Conservation (phyloP, 2,113 vertebrate genomes). For the Burhinus oedicnemus region DNA sequence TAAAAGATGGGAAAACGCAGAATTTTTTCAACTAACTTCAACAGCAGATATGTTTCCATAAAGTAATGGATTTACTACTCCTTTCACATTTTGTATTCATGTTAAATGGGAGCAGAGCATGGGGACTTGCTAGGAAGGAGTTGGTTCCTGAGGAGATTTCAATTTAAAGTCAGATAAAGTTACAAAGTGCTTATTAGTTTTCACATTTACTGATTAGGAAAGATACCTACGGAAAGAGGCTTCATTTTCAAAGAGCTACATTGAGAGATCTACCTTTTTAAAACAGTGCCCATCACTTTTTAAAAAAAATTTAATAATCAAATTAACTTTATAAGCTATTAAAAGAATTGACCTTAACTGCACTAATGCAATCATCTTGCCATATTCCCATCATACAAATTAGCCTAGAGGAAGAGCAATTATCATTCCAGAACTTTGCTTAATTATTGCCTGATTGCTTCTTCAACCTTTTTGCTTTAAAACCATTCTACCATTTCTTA, state of each 20-base stretch:
- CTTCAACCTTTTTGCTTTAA: slow-evolving; percentile 8
- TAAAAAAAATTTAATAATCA: slow-evolving; percentile 25
- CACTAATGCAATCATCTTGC: slow-evolving; percentile 31
- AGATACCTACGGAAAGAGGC: neutral
- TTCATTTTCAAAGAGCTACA: neutral
- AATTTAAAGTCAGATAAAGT: neutral
- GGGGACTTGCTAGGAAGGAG: neutral
- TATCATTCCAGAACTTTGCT: neutral
- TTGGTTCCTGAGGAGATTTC: neutral
- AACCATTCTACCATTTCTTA: neutral
- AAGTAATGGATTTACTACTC: neutral
- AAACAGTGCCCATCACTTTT: neutral
- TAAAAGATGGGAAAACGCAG: neutral
- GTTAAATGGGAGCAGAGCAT: neutral
- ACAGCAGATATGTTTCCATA: neutral
- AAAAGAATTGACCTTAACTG: slow-evolving; percentile 38
- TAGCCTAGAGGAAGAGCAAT: slow-evolving; percentile 38
- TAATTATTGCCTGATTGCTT: slow-evolving; percentile 32
- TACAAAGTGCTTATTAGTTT: neutral
- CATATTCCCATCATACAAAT: slow-evolving; percentile 15
- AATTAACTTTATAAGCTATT: slow-evolving; percentile 11
- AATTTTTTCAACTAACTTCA: neutral
- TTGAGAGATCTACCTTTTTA: neutral
- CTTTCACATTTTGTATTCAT: neutral
- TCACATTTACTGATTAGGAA: neutral